phyloP scores from a whole-genome alignment of 2,113 vertebrate species.

The Noctilio leporinus region DNA sequence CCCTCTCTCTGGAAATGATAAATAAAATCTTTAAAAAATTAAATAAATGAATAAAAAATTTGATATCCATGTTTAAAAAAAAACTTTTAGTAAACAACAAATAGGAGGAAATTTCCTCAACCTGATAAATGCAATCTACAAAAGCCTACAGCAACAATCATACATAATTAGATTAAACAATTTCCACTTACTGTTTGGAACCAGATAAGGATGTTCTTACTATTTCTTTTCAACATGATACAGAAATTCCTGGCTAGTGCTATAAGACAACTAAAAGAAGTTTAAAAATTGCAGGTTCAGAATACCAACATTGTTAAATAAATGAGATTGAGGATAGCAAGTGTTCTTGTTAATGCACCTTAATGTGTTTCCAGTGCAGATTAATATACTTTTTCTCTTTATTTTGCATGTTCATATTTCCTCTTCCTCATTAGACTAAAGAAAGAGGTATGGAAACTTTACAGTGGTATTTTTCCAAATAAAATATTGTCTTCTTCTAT shows the following conservation, averaged over 20 bases:
- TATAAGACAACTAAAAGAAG: background rate
- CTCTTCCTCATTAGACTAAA: conserved; percentile 49
- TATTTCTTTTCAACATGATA: background rate
- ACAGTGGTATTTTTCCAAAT: background rate
- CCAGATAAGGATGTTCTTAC: background rate
- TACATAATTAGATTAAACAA: background rate
- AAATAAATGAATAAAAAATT: too few relatives aligned
- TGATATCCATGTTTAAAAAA: background rate
- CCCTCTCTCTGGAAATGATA: too few relatives aligned
- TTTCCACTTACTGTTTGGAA: background rate
- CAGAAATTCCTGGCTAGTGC: background rate
- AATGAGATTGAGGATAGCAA: conserved; percentile 17
- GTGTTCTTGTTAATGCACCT: conserved; percentile 19
- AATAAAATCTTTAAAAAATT: too few relatives aligned
- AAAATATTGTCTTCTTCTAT: background rate
- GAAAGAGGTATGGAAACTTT: background rate
- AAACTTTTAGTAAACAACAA: background rate
- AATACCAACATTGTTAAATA: conserved; percentile 12
- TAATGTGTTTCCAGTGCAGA: conserved; percentile 14
- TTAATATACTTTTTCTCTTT: conserved; percentile 23
- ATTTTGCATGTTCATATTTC: conserved; percentile 48
- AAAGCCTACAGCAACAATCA: background rate
- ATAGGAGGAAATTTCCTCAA: background rate
- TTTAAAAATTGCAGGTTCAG: background rate
- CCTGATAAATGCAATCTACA: background rate